These are phyloP conservation scores for Panurus biarmicus DNA, from an alignment of 2,113 vertebrate genomes.

Conservation along the genomic window DNA sequence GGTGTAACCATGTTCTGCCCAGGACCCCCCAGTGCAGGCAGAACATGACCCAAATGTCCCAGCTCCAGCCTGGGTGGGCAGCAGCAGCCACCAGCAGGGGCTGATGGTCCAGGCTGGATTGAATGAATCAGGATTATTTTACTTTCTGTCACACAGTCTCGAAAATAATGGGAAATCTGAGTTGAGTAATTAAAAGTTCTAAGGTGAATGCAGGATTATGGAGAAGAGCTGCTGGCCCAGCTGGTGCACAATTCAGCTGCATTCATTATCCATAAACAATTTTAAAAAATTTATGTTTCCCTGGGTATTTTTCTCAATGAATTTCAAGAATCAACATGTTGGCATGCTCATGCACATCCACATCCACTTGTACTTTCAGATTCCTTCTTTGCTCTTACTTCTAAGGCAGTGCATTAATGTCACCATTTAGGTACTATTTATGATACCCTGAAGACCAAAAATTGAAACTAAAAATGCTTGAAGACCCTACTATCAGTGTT, in stretches of 20 bases:
- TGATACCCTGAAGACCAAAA: not conserved
- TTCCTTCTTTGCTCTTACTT: not conserved
- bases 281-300: not conserved
- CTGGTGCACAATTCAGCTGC: not conserved
- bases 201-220: not conserved
- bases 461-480: not conserved
- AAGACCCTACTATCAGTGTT: not conserved
- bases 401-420: not conserved
- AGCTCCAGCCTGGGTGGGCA: not conserved
- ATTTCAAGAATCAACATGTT: not conserved
- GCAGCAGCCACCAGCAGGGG: not conserved
- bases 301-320: not conserved
- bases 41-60: not conserved
- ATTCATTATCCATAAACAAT: not conserved
- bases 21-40: not conserved
- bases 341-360: not conserved
- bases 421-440: not conserved
- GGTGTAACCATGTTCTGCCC: not conserved
- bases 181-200: not conserved
- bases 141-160: not conserved
- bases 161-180: not conserved
- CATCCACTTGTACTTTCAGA: not conserved
- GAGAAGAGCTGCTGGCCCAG: not conserved
- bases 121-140: not conserved
- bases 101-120: not conserved